Evolutionary conservation across 1,140 invertebrate genomes (phyloP), one percentile per base, ranked within the genome.

Genomic region (Drosophila varians): DNA sequence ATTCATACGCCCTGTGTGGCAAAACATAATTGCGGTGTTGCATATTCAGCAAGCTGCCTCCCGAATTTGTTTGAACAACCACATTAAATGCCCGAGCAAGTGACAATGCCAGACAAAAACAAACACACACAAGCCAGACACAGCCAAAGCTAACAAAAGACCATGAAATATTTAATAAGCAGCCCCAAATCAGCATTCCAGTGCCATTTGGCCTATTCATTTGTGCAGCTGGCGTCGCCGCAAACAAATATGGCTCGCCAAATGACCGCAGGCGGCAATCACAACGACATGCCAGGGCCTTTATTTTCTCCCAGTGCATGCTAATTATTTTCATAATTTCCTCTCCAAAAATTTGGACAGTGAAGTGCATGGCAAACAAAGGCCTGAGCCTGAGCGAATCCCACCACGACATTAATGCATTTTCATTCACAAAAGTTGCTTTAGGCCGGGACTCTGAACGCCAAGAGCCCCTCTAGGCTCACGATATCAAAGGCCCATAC

Each of bases 401-500:
- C 19, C 14, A 43, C 47, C 38, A 34, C 21, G 38, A 54, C 57
- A 26, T 61, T 72, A 51, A 65, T 61, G 57, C 53, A 64, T 36
- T 83, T 83, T 72, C 71, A 75, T 75, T 78, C 65, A 78, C 55
- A 68, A 65, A 14, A 72, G 47, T 26, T 72, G 43, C 25, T 19
- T 48, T 34, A 34, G 65, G 16, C 43, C 34, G n/a, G n/a, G n/a
- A n/a, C n/a, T n/a, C n/a, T n/a, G 51, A 49, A 5, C 2, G 19
- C 26, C 34, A 54, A n/a, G 23, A 54, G 19, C 25, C 62, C 28
- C 76, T 61, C 38, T 52, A 65, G 75, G 71, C 71, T 49, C 46
- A 11, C 53, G 60, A 72, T 86, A 80, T 86, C 62, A 86, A 79
- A 86, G 61, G 54, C 9, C 46, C 61, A 66, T 58, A 82, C 57